Base-by-base conservation (phyloP, 2,888 invertebrate genomes). In the Phaonia tiefii region DNA sequence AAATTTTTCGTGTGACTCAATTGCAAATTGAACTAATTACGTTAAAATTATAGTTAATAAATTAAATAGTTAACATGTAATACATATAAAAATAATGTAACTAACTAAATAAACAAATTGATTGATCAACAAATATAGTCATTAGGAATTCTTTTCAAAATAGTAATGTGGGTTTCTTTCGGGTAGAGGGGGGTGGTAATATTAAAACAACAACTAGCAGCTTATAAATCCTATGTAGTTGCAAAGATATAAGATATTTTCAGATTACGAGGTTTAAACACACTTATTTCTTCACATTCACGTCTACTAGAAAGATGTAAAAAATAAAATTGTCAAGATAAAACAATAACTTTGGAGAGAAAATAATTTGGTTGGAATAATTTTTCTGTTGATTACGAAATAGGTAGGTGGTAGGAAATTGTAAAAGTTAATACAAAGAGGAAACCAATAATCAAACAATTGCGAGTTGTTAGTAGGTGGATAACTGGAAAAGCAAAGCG, bases 131-230 rank as follows among this genome's bases (percentile, higher is more conserved):
- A 54, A 54, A 49, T 49, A 51, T 22, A 51, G 31, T 31, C 31
- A 8, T 31, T 31, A 31, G n/a, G n/a, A n/a, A 31, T 8, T 31
- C 31, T 31, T 31, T 31, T 3, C 8, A n/a, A n/a, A 31, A 31
- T 31, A 31, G 31, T 31, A 31, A 5, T n/a, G n/a, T n/a, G n/a
- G n/a, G n/a, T n/a, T n/a, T n/a, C n/a, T n/a, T n/a, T n/a, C n/a
- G n/a, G n/a, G n/a, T n/a, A n/a, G n/a, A n/a, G n/a, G 49, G 70
- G 39, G 69, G 56, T 70, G 37, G 63, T 20, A 76, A 60, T 25
- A 58, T 13, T 39, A 46, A 63, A 60, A 20, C 49, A 69, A 58
- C 77, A 71, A 67, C 67, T 67, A 70, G 42, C 70, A 51, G 67
- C 17, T 49, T 26, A 66, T 49, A 22, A 39, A 7, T 63, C n/a